Evolutionary conservation across 2,888 invertebrate species (phyloP).

Genomic region (Platynereis dumerilii): DNA sequence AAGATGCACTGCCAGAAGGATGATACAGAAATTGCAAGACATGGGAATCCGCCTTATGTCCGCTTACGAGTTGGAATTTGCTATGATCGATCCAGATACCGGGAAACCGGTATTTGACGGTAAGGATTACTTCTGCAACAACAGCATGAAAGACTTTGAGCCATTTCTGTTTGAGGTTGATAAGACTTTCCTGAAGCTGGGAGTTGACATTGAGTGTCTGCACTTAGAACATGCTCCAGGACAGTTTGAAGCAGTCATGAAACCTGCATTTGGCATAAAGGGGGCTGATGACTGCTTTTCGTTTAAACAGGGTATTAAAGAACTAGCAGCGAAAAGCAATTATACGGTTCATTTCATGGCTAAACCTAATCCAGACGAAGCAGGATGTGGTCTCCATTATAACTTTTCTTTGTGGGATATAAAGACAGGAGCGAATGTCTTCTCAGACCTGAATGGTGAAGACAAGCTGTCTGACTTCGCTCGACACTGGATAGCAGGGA

Average conservation of each 20-base stretch:
- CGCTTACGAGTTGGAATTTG: slow-evolving; percentile 34
- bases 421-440: slow-evolving; percentile 17
- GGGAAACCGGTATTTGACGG: slow-evolving; percentile 7
- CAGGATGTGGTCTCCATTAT: slow-evolving; percentile 31
- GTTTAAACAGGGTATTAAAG: slow-evolving; percentile 34
- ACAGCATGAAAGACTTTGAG: slow-evolving; percentile 12
- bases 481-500: slow-evolving; percentile 30
- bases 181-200: slow-evolving; percentile 11
- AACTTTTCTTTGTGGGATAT: slow-evolving; percentile 33
- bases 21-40: slow-evolving; percentile 20
- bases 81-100: background rate
- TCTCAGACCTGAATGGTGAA: slow-evolving; percentile 18
- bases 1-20: slow-evolving; percentile 25
- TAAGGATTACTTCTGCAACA: slow-evolving; percentile 9
- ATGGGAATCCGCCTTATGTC: slow-evolving; percentile 22
- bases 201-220: slow-evolving; percentile 21
- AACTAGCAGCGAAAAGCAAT: slow-evolving; percentile 19
- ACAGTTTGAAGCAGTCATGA: slow-evolving; percentile 35
- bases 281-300: slow-evolving; percentile 32
- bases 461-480: slow-evolving; percentile 24
- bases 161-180: slow-evolving; percentile 28
- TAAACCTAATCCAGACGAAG: background rate
- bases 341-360: background rate
- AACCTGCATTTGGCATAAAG: slow-evolving; percentile 28
- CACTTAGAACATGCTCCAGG: slow-evolving; percentile 31